These are phyloP conservation scores for Phrynocephalus versicolor DNA, from an alignment of 2,113 vertebrate genomes.

Conservation along the genomic window DNA sequence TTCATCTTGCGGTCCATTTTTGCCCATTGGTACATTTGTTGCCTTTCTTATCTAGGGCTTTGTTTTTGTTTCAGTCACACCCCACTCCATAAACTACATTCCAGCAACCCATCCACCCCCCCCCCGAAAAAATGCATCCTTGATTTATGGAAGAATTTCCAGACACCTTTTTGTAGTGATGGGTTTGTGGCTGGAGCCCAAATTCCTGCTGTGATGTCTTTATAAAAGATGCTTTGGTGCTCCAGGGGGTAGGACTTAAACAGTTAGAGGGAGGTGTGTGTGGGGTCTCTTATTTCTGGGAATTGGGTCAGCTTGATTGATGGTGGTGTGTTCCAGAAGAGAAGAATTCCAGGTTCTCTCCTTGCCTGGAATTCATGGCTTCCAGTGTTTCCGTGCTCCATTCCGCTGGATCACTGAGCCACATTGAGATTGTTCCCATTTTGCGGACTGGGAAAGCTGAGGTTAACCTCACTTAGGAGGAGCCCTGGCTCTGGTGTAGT, in stretches of 20 bases:
- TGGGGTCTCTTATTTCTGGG: not conserved
- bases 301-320: constrained; percentile 4
- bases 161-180: not conserved
- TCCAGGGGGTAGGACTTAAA: not conserved
- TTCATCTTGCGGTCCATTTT: not conserved
- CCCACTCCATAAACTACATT: too few relatives aligned
- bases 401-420: not conserved
- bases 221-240: not conserved
- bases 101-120: not conserved
- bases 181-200: not conserved
- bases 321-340: not conserved
- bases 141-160: not conserved
- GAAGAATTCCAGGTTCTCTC: not conserved
- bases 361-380: not conserved
- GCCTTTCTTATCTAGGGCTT: not conserved
- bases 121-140: not conserved
- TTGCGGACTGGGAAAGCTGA: constrained; percentile 16
- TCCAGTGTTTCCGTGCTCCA: not conserved
- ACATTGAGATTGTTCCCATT: not conserved
- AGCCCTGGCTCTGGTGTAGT: not conserved
- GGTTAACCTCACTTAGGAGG: not conserved
- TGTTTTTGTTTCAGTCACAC: not conserved
- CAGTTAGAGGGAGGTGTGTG: not conserved
- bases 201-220: not conserved
- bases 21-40: not conserved